Percentiles rank a stretch among this genome's conserved stretches.
Conservation (phyloP, 2,888 invertebrate genomes). For the Meghimatium bilineatum region DNA sequence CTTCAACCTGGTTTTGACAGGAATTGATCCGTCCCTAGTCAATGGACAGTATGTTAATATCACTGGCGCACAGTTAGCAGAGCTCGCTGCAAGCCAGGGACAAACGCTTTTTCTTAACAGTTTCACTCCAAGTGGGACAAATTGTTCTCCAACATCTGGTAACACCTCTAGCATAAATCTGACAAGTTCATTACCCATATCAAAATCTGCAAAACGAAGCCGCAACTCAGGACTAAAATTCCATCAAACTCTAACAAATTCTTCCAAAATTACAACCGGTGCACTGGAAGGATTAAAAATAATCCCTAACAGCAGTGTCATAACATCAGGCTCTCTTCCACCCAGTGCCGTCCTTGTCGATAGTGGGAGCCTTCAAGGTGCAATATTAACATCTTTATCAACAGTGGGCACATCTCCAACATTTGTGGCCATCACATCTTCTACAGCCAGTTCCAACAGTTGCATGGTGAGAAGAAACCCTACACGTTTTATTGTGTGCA, state of each 20-base stretch:
- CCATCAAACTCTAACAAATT: slow-evolving; percentile 25
- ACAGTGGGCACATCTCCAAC: slow-evolving; percentile 43
- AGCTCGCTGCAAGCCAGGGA: slow-evolving; percentile 57
- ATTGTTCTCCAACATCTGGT: slow-evolving; percentile 53
- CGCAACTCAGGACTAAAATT: slow-evolving; percentile 32
- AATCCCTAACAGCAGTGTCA: slow-evolving; percentile 49
- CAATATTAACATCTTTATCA: slow-evolving; percentile 50
- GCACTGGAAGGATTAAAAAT: slow-evolving; percentile 44
- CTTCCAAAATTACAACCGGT: slow-evolving; percentile 21
- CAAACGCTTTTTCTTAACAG: slow-evolving; percentile 50
- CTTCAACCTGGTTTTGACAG: slow-evolving; percentile 61
- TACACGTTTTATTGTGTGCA: slow-evolving; percentile 32
- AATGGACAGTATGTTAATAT: slow-evolving; percentile 72
- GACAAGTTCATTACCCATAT: slow-evolving; percentile 49
- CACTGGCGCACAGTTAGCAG: slow-evolving; percentile 61
- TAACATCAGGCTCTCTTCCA: slow-evolving; percentile 44
- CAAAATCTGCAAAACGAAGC: slow-evolving; percentile 32
- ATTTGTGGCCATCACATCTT: slow-evolving; percentile 48
- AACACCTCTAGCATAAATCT: slow-evolving; percentile 58
- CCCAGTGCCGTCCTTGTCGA: slow-evolving; percentile 66
- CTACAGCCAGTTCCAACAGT: slow-evolving; percentile 35
- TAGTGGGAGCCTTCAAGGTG: slow-evolving; percentile 57
- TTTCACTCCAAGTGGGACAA: slow-evolving; percentile 13
- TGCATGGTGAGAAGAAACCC: slow-evolving; percentile 10
- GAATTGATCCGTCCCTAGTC: slow-evolving; percentile 62